phyloP scores from a whole-genome alignment of 2,113 vertebrate species.

The Colinus virginianus region DNA sequence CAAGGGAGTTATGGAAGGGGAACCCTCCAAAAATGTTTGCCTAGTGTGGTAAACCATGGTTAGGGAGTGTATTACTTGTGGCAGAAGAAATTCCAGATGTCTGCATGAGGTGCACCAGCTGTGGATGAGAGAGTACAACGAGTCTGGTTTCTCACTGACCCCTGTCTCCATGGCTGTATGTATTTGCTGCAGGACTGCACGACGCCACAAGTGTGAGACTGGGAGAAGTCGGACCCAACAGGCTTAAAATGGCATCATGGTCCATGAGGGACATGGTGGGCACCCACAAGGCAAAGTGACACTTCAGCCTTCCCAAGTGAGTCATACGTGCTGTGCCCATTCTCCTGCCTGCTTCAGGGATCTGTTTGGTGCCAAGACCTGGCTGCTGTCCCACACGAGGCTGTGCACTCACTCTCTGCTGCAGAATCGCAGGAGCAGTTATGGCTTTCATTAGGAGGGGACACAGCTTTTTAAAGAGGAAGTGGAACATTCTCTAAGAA shows the following conservation, averaged over 20 bases:
- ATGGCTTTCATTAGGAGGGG: slow-evolving; percentile 1
- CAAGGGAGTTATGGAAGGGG: neutral
- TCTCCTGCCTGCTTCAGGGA: neutral
- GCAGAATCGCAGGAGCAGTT: neutral
- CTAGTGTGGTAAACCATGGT: neutral
- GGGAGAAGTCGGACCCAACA: rapidly evolving
- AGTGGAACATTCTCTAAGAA: slow-evolving; percentile 40
- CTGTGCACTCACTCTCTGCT: neutral
- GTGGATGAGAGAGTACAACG: neutral
- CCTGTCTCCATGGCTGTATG: neutral
- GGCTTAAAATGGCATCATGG: rapidly evolving
- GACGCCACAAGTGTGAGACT: neutral
- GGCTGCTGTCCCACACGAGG: neutral
- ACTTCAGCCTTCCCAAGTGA: neutral
- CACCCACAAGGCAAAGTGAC: neutral
- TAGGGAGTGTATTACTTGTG: neutral
- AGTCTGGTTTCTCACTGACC: neutral
- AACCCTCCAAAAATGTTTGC: neutral
- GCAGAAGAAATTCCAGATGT: neutral
- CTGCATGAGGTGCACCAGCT: neutral
- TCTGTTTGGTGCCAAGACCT: rapidly evolving
- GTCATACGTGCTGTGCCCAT: rapidly evolving
- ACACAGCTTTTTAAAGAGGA: neutral
- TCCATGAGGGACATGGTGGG: neutral
- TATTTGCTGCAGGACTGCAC: neutral